Percentiles rank a stretch among this genome's conserved stretches.
phyloP scores from a whole-genome alignment of 2,113 vertebrate species.

The Anarrhichthys ocellatus region DNA sequence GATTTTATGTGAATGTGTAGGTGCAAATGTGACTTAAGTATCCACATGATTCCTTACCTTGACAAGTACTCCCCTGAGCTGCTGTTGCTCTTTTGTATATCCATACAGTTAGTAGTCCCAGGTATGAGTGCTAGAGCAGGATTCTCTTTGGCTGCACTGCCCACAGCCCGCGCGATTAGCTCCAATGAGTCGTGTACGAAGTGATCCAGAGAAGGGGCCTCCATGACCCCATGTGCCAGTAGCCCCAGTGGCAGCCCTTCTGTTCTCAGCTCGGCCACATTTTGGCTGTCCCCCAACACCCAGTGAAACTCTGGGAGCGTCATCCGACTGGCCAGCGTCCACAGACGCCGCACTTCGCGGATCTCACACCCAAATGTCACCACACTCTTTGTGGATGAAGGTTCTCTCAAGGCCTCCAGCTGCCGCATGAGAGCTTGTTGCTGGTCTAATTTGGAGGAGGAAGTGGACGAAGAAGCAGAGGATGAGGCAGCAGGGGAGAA shows the following conservation, averaged over 20 bases:
- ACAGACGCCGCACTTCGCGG: constrained; percentile 89
- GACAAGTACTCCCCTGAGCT: constrained; percentile 94
- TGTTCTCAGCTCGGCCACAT: constrained; percentile 92
- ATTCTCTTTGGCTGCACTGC: constrained; percentile 88
- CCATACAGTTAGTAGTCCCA: constrained; percentile 95
- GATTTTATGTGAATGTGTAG: not conserved
- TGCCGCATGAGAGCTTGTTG: constrained; percentile 86
- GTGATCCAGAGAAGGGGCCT: constrained; percentile 89
- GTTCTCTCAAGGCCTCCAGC: constrained; percentile 88
- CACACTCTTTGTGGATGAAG: constrained; percentile 86
- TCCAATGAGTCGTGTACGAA: constrained; percentile 95
- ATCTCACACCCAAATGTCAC: constrained; percentile 96
- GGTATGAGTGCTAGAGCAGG: constrained; percentile 94
- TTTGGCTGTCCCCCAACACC: constrained; percentile 96
- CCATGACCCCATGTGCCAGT: constrained; percentile 93
- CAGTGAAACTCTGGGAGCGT: constrained; percentile 89
- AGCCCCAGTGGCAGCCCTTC: constrained; percentile 94
- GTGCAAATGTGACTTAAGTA: not conserved
- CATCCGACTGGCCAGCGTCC: constrained; percentile 85
- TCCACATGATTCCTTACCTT: constrained; percentile 83
- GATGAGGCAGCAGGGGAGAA: constrained; percentile 44
- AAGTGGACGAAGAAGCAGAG: constrained; percentile 63
- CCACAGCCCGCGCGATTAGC: constrained; percentile 91
- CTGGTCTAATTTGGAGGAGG: constrained; percentile 84
- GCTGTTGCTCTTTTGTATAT: constrained; percentile 85